phyloP scores from a whole-genome alignment of 1,140 invertebrate genomes.

The Camponotus vicinus region DNA sequence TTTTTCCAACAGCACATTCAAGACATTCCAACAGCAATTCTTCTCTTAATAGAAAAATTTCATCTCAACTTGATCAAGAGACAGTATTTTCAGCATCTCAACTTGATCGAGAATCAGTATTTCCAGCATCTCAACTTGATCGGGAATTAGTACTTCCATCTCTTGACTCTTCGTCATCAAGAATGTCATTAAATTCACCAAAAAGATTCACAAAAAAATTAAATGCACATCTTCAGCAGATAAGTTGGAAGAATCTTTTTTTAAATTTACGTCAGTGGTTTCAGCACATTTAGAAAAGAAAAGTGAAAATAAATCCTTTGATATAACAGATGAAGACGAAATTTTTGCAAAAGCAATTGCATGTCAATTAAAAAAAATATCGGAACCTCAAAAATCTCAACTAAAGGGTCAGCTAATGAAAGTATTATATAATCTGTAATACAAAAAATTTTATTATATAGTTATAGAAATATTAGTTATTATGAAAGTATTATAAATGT shows the following conservation, averaged over 20 bases:
- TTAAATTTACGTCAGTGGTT: conserved; percentile 10
- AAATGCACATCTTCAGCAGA: not conserved
- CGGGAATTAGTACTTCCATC: not conserved
- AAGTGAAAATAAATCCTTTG: not conserved
- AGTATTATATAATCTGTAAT: conserved; percentile 12
- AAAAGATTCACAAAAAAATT: conserved; percentile 4
- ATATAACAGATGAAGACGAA: conserved; percentile 4
- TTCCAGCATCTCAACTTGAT: no score
- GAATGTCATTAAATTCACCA: not conserved
- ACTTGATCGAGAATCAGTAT: no score
- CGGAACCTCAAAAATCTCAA: conserved; percentile 1
- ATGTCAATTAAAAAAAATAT: conserved; percentile 16
- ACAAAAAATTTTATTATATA: not conserved
- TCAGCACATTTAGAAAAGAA: conserved; percentile 15
- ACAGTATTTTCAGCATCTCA: no score
- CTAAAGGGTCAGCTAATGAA: not conserved
- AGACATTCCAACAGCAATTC: no score
- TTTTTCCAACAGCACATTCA: not conserved
- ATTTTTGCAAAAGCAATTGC: conserved; percentile 26
- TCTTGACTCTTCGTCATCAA: conserved; percentile 9
- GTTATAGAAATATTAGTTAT: not conserved
- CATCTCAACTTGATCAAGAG: no score
- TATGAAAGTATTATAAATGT: no score
- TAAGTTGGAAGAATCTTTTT: conserved; percentile 8
- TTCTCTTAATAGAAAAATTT: not conserved